Evolutionary conservation across 2,113 vertebrate genomes (phyloP), one percentile per base, ranked within the genome.

Genomic region (Buteo buteo): DNA sequence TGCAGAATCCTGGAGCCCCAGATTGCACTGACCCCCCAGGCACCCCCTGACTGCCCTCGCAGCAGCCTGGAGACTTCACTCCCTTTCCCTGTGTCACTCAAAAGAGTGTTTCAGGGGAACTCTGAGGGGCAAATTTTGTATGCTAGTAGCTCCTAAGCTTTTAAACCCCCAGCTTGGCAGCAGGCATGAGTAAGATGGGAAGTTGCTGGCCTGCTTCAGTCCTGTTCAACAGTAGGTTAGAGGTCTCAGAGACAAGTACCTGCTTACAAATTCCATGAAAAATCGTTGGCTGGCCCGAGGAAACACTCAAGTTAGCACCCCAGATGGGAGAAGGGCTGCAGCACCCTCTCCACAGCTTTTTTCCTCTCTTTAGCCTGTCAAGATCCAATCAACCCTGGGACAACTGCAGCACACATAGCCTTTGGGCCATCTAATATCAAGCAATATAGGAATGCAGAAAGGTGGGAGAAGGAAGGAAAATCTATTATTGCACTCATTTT

Each of bases 31-130:
- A 10, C 3, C 26, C 58, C 25, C 36, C 57, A 59, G 50, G 29
- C 31, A 9, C 18, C 14, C 29, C 9, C 21, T 2, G 0, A 10
- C 7, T 38, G 44, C 54, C 42, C 52, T 34, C 4, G 0, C 55
- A 66, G 67, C 58, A 55, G 16, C 72, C 57, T 55, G 64, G 28
- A 80, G 21, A 7, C 67, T 72, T 64, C 67, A 6, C 8, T 50
- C 55, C 34, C 36, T 40, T 29, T 47, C 87, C 59, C 20, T 28
- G 5, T 11, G 31, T 44, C 9, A 1, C 50, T 49, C 45, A 16
- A 25, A 18, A 19, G 17, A 7, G 11, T 1, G 0, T 50, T 92
- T 42, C 42, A 15, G 9, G 42, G 40, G 34, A 58, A 7, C 21
- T 26, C 52, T 7, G 10, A 61, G 66, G 21, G 8, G 16, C 11